Conservation (phyloP, 1,140 invertebrate species). For the Bilobella aurantiaca region DNA sequence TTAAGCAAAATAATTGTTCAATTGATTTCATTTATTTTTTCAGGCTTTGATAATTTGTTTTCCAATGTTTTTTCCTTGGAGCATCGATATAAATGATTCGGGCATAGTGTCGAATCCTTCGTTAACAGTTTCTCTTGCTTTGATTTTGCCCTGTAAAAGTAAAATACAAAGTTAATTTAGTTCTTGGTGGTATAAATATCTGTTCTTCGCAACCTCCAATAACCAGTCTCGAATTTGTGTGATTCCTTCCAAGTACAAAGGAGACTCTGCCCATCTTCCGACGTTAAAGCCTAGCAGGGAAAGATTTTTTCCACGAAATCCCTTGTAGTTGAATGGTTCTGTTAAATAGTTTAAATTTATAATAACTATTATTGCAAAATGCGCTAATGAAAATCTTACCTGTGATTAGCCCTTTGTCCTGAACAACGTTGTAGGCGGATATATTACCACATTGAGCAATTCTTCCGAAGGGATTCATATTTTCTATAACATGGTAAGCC, state of each 20-base stretch:
- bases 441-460: constrained; percentile 44
- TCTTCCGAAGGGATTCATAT: constrained; percentile 42
- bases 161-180: not conserved
- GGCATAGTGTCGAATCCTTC: constrained; percentile 44
- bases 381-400: not conserved
- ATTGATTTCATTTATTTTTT: not conserved
- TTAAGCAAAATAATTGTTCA: not conserved
- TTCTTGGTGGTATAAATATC: not conserved
- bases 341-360: constrained; percentile 1
- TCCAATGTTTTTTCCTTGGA: constrained; percentile 41
- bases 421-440: constrained; percentile 39
- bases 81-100: constrained; percentile 41
- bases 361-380: not conserved
- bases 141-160: constrained; percentile 40
- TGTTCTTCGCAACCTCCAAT: constrained; percentile 41
- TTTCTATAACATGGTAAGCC: constrained; percentile 39
- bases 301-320: constrained; percentile 46
- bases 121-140: constrained; percentile 40
- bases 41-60: constrained; percentile 41
- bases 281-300: constrained; percentile 53
- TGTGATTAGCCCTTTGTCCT: constrained; percentile 4
- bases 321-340: constrained; percentile 45
- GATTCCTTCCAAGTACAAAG: constrained; percentile 47
- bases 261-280: constrained; percentile 38
- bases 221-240: constrained; percentile 51